Conservation (phyloP, 2,797 vertebrate species). For the Tapera naevia region DNA sequence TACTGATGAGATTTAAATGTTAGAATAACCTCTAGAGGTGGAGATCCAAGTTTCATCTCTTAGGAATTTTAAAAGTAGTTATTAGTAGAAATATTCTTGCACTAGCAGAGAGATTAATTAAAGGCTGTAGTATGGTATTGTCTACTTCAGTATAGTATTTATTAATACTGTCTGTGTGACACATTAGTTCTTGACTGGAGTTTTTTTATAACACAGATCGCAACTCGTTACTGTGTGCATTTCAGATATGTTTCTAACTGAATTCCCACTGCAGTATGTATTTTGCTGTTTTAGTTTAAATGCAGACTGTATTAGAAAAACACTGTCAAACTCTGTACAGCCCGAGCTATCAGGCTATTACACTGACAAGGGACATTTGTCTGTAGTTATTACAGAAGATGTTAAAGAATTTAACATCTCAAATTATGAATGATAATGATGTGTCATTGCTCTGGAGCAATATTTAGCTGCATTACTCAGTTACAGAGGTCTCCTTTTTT, state of each 20-base stretch:
- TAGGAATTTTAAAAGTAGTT: not conserved
- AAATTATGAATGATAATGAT: not conserved
- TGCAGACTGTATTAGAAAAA: not conserved
- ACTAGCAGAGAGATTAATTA: constrained; percentile 2
- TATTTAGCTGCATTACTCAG: not conserved
- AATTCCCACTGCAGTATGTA: not conserved
- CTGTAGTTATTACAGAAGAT: not conserved
- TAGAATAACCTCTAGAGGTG: not conserved
- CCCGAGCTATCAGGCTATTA: not conserved
- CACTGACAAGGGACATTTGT: not conserved
- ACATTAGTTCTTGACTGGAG: not conserved
- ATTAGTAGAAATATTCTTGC: constrained; percentile 3
- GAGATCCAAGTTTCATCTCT: not conserved
- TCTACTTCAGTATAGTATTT: not conserved
- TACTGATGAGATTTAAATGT: not conserved
- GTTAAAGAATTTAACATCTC: not conserved
- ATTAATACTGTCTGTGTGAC: not conserved
- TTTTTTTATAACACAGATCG: not conserved
- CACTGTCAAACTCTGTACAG: not conserved
- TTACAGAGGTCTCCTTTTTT: not conserved
- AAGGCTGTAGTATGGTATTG: not conserved
- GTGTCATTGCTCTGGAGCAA: not conserved
- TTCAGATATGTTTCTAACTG: not conserved
- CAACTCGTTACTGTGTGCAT: not conserved
- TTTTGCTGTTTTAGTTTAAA: not conserved